These are phyloP conservation scores for Ophion obscuratus DNA, from an alignment of 2,888 invertebrate genomes.

Conservation along the genomic window DNA sequence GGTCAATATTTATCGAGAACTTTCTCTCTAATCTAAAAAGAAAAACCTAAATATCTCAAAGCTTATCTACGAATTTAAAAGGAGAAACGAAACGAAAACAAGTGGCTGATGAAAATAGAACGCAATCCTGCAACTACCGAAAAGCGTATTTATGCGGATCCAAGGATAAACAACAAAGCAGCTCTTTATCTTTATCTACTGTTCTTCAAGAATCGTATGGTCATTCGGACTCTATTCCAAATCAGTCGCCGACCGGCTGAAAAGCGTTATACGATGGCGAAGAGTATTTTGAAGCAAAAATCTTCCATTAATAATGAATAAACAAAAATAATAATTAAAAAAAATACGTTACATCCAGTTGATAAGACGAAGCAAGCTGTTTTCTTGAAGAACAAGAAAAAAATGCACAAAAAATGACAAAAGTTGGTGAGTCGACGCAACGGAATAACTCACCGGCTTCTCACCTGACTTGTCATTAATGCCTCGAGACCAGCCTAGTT, in stretches of 20 bases:
- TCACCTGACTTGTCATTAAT: conserved; percentile 79
- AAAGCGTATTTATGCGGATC: conserved; percentile 63
- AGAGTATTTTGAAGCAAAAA: conserved; percentile 65
- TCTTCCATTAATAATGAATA: conserved; percentile 66
- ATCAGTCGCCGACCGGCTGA: conserved; percentile 55
- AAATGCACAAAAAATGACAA: conserved; percentile 30
- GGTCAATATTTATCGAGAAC: conserved; percentile 80
- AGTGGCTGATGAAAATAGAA: conserved; percentile 8
- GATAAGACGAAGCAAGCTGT: conserved; percentile 72
- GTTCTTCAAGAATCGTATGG: conserved; percentile 70
- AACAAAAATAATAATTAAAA: conserved; percentile 55
- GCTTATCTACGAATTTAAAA: conserved; percentile 74
- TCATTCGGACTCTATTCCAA: conserved; percentile 64
- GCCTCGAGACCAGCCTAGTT: conserved; percentile 70
- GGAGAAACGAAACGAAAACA: conserved; percentile 63
- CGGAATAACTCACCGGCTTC: conserved; percentile 80
- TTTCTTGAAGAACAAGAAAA: conserved; percentile 69
- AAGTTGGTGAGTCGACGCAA: conserved; percentile 78
- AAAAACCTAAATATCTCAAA: conserved; percentile 76
- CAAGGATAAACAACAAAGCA: conserved; percentile 57
- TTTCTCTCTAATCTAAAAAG: conserved; percentile 81
- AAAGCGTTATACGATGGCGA: conserved; percentile 55
- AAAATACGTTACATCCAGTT: conserved; percentile 65
- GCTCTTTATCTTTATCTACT: conserved; percentile 72
- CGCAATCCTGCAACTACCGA: conserved; percentile 63